Evolutionary conservation across 2,113 vertebrate species (phyloP), one percentile per base, ranked within the genome.

Genomic region (Forbesichthys papilliferus): DNA sequence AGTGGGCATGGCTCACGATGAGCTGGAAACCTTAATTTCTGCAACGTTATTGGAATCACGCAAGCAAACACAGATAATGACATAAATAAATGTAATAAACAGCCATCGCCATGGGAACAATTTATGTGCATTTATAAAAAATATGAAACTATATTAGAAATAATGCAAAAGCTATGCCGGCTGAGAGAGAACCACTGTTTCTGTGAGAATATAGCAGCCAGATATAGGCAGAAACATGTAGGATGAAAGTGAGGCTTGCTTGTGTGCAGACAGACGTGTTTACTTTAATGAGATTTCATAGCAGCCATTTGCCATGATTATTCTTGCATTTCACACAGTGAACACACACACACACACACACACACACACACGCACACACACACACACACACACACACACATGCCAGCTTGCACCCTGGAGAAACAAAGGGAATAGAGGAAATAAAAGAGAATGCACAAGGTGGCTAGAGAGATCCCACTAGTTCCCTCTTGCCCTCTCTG

Each of bases 231-330:
- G 81, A 81, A 74, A 70, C 61, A 65, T 34, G 77, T 57, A 13
- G 55, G 66, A 74, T 80, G 73, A 78, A 74, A 64, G 48, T 36
- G 47, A 73, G 75, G 54, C 60, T 68, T 54, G 66, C 63, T 60
- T 55, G 54, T 66, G 68, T 75, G 71, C 79, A 73, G 87, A 84
- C 90, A 73, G 91, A 91, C 86, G 86, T 90, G 82, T 73, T 71
- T 3, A 27, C 27, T 27, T 27, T 92, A 93, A 94, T 92, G 87
- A 93, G 89, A 92, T 93, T 92, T 93, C 86, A 91, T 91, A 88
- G 87, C 88, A 90, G 88, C 92, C 86, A 88, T 91, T 76, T 76
- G 91, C 69, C 5, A 71, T 89, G 88, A 92, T 92, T 92, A 91
- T 91, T 93, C 87, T 89, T 16, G 63, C 69, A 51, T 87, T 85